Evolutionary conservation across 2,797 vertebrate species (phyloP), one percentile per base, ranked within the genome.

Genomic region (Sebastes diploproa): DNA sequence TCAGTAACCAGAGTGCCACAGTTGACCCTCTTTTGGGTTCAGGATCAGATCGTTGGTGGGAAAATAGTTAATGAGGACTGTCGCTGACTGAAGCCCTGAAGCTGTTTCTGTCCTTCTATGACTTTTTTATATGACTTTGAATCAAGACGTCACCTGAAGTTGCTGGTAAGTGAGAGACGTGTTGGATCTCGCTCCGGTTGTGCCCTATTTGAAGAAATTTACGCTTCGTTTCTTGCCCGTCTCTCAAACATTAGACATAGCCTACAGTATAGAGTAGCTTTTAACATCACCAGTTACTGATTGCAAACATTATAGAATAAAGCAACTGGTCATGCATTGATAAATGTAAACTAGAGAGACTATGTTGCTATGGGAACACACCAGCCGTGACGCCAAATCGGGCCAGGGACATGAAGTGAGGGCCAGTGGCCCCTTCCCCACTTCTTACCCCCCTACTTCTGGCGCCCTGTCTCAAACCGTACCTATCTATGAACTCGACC

Each of bases 161-260:
- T 71, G 11, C 13, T 0, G 52, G 59, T 38, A 6, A 1, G 50
- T 1, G 18, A 50, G 18, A 61, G 66, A 77, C 42, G 1, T 77
- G 85, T 72, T 46, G 18, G 3, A 27, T 76, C 85, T 66, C 1
- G 73, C 66, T 80, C 52, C n/a, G 56, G 0, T 11, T 58, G 14
- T 18, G 23, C 25, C 18, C 7, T 7, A 20, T 65, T 70, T 50
- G 14, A 81, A 58, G 46, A 32, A 12, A 18, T 72, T 71, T 42
- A 34, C 0, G 10, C n/a, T 58, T 16, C 1, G 6, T 50, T 62
- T 66, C 20, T 54, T 32, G 16, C 14, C 9, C 4, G 1, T 66
- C 20, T 42, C 59, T 60, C 22, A 1, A 66, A 34, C 16, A 77
- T 56, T 27, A 25, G 32, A 32, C 50, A 1, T 2, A 52, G 50